Base-by-base conservation (phyloP, 1,140 invertebrate genomes). In the Pachypeltis micranthus region DNA sequence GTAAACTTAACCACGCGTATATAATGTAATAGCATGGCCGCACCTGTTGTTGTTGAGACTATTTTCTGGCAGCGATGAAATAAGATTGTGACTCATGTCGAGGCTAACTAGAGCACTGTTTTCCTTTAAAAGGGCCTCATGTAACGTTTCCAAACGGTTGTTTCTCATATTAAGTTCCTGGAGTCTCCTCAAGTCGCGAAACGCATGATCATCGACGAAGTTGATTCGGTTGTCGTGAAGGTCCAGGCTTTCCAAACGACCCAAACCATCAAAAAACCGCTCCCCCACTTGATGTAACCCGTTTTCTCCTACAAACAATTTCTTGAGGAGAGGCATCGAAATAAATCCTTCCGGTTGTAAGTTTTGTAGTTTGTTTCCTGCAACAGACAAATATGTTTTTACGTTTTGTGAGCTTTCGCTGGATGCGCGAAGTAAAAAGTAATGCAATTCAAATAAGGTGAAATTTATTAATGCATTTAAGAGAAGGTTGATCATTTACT, bases 241-340 rank as follows among this genome's bases (percentile, higher is more conserved):
- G 69, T 90, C 85, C n/a, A 93, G 70, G 62, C 81, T 74, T 75
- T 93, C 87, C 39, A 93, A 70, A 26, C 82, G 79, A n/a, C 74
- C 72, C 44, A 90, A 75, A 24, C 87, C 87, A 39, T 80, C 78
- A 55, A 93, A 86, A 0, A 83, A 44, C 19, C 65, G 29, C 24
- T 68, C 63, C 80, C 90, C 86, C 31, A 91, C 67, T 39, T 81
- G 74, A 59, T 82, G 79, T n/a, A 91, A 68, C 0, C 82, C 79
- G 71, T 92, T 96, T 62, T 85, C 81, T n/a, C 83, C 85, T 34
- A 94, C 74, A 70, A 85, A 85, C 2, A 95, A 73, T 67, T 83
- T 80, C 57, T 81, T 79, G 63, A 96, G 73, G 67, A 84, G 84
- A 0, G 80, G 77, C 29, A 93, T 73, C 44, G 83, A 83, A 60